These are phyloP conservation scores for Monochamus saltuarius DNA, from an alignment of 1,140 invertebrate genomes.

Conservation along the genomic window DNA sequence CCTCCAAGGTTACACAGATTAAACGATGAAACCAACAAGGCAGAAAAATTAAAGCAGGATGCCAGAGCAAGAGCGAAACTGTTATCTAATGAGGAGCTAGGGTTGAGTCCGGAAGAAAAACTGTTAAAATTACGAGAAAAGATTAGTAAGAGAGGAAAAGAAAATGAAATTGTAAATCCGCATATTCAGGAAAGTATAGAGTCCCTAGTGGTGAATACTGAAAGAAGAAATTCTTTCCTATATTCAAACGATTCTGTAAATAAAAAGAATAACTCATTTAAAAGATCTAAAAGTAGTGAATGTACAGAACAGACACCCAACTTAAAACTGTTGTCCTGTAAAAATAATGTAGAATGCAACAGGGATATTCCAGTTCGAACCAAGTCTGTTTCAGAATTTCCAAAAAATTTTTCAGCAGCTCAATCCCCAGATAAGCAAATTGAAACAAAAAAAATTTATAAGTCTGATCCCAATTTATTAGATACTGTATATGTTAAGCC, in stretches of 20 bases:
- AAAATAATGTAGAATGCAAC: background rate
- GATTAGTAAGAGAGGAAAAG: slow-evolving; percentile 34
- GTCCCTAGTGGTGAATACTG: slow-evolving; percentile 37
- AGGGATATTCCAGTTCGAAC: slow-evolving; percentile 25
- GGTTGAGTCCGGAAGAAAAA: slow-evolving; percentile 69
- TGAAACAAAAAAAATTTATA: slow-evolving; percentile 48
- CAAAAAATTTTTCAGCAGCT: slow-evolving; percentile 14
- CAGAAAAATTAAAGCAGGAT: slow-evolving; percentile 65
- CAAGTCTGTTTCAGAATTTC: slow-evolving; percentile 45
- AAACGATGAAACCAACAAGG: slow-evolving; percentile 52
- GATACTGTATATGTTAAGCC: slow-evolving; percentile 48
- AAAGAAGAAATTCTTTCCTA: slow-evolving; percentile 32
- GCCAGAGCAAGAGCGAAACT: slow-evolving; percentile 67
- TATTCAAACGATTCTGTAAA: slow-evolving; percentile 43
- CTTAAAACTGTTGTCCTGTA: background rate
- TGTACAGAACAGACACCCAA: background rate
- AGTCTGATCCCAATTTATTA: slow-evolving; percentile 62
- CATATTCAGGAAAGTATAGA: slow-evolving; percentile 37
- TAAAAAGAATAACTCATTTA: slow-evolving; percentile 42
- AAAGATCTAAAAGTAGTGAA: slow-evolving; percentile 40
- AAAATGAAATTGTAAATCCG: slow-evolving; percentile 19
- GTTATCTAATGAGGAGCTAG: slow-evolving; percentile 63
- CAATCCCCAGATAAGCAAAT: background rate
- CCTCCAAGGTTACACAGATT: slow-evolving; percentile 29
- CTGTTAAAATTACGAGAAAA: slow-evolving; percentile 52